Base-by-base conservation (phyloP, 1,140 invertebrate species). In the Neodiprion virginianus region DNA sequence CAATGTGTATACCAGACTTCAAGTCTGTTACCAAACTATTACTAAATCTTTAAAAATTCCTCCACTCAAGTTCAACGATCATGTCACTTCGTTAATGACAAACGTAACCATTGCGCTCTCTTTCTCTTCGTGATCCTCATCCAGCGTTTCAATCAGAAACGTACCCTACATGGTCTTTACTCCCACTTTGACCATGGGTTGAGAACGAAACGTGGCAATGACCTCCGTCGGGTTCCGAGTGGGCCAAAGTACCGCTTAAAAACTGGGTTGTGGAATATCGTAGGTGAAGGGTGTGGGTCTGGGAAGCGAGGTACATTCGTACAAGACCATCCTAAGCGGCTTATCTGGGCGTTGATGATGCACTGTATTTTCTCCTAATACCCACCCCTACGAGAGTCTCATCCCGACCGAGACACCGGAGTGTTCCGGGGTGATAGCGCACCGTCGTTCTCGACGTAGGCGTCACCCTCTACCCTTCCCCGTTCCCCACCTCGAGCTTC, bases 331-430 rank as follows among this genome's bases (percentile, higher is more conserved):
- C 78, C 80, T 86, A 86, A 86, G 84, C 79, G 66, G 84, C 83
- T 86, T 86, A 86, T 84, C 84, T 84, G 53, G 53, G 53, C 53
- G 80, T 84, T 80, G 81, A 84, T 81, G 81, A 85, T 84, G 84
- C 84, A 79, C 81, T 84, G 81, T 83, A 83, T 83, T 80, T 83
- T 82, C 77, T 74, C 67, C 71, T 76, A 74, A 81, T 82, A 83
- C 75, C 76, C 69, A 47, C 11, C 71, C 28, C 61, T 23, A 11
- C 68, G 71, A 10, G 71, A 77, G 74, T 28, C 48, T 49, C 50
- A 48, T 72, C 66, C 65, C 71, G 67, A 40, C 48, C 12, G 53
- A 40, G 48, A 75, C 48, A n/a, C 73, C 48, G 12, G 79, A 81
- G 80, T 80, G 79, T 79, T 79, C 72, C 66, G 66, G 69, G 73